Base-by-base conservation (phyloP, 2,797 vertebrate genomes). In the Eidolon dupreanum region DNA sequence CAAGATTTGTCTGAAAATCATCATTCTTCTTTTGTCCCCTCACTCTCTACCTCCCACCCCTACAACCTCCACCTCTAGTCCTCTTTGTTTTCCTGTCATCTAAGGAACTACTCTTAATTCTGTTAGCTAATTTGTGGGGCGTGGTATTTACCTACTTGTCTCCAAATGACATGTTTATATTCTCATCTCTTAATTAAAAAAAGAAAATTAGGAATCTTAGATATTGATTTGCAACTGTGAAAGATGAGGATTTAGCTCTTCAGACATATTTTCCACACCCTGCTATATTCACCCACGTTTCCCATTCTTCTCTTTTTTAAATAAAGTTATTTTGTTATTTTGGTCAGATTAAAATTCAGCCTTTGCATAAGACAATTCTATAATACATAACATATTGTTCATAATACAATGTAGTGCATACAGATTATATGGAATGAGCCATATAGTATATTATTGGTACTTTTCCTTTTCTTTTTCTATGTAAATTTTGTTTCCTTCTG, bases 191-290 rank as follows among this genome's bases (percentile, higher is more conserved):
- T 49, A 49, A 16, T 49, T 49, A 49, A 49, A 49, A 49, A 49
- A 49, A 49, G 49, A 49, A 49, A 49, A 49, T 49, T 73, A 79
- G 28, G 31, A 43, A n/a, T 63, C 15, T 33, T 33, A 71, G 51
- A 22, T 84, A 51, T 81, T 81, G 92, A 63, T 63, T 26, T 66
- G 61, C 49, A 51, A 71, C 26, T 53, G 28, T 6, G 33, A 73
- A 84, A 94, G 71, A 51, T 86, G 24, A 90, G 17, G 74, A 74
- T 70, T 63, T 85, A 90, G 19, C 36, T 61, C 20, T 90, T 86
- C 22, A 53, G 11, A 53, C 24, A 31, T 11, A 65, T 10, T 95
- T 74, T 82, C 53, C 19, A 59, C 20, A 24, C 20, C 8, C 6
- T 79, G 19, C 49, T 57, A 9, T 53, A 68, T 68, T 66, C 17